Evolutionary conservation across 2,797 vertebrate species (phyloP), one percentile per base, ranked within the genome.

Genomic region (Sylvia borin): DNA sequence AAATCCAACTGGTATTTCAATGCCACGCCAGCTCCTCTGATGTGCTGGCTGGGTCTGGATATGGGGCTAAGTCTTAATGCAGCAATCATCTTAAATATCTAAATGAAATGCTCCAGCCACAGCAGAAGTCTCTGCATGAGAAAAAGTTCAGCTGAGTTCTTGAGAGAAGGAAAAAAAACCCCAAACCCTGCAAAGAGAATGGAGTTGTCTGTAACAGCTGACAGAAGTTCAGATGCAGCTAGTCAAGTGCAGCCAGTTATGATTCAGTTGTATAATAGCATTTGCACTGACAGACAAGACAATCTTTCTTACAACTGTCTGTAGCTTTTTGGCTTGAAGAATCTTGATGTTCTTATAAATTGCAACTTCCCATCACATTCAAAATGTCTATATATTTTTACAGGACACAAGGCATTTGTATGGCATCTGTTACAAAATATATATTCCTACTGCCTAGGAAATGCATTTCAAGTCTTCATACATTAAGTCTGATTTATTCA

Each of bases 211-310:
- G 74, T 68, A 90, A 51, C 18, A 95, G 91, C 95, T 96, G 92
- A 95, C 95, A 96, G 90, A 92, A 94, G 93, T 92, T 95, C 91
- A 93, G 91, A 92, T 70, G 77, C 91, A 95, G 91, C 82, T n/a
- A 97, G 92, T 92, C 93, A 93, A 96, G 95, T 96, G 95, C 93
- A 96, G 93, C 92, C 92, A 90, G 95, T 92, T 96, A 95, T 86
- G 93, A 95, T 91, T 96, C 93, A 94, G 95, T 90, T 93, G 85
- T 77, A 78, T 80, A 94, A 92, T 58, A 95, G 91, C 95, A 92
- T 92, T 97, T 96, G 91, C 91, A 90, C 96, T 92, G 95, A 96
- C 89, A 96, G 95, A 96, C 95, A 95, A 96, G 95, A 95, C 95
- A 96, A 95, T 95, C 95, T 95, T 96, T 93, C 87, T 91, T 95